Base-by-base conservation (phyloP, 1,140 invertebrate species). In the Drosophila chauvacae region DNA sequence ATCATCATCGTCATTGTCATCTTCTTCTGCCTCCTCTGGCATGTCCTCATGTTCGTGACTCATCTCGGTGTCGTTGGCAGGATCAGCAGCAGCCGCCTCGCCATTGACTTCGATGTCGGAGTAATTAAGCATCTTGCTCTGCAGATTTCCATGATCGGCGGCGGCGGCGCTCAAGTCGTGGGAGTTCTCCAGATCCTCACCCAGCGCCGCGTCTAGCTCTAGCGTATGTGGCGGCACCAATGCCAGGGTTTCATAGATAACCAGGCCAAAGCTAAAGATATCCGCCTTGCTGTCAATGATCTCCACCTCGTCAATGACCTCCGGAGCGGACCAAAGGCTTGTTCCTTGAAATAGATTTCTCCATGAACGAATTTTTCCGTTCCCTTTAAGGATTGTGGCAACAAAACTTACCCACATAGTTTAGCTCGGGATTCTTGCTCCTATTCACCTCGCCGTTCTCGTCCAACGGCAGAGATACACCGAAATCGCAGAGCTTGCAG, bases 401-500 rank as follows among this genome's bases (percentile, higher is more conserved):
- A 23, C 2, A 4, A 28, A 20, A 93, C 72, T 72, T 94, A 91
- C 92, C 93, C 59, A 95, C 93, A 94, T 94, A 96, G 42, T 84
- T 80, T 58, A 84, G 77, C 23, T 93, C 77, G 7, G 82, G 80
- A 70, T 92, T 90, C 63, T 94, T 95, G 16, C 92, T 91, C 35
- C 93, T 93, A 77, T 95, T 94, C 16, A 96, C 77, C 41, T 93
- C 93, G 7, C 96, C 94, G 82, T 95, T 93, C 63, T 95, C 92
- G 51, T 95, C 95, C 4, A 97, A 80, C 5, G 95, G 95, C 58
- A 97, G 70, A 35, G 95, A 95, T 14, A 97, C 96, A 20, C 97
- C 97, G 94, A 97, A 98, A 91, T 98, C 97, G 92, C 97, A 97
- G 4, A 97, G 92, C 91, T 98, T 97, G 51, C 96, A 96, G 1